Evolutionary conservation across 2,797 vertebrate genomes (phyloP).

Genomic region (Onychomys leucogaster): DNA sequence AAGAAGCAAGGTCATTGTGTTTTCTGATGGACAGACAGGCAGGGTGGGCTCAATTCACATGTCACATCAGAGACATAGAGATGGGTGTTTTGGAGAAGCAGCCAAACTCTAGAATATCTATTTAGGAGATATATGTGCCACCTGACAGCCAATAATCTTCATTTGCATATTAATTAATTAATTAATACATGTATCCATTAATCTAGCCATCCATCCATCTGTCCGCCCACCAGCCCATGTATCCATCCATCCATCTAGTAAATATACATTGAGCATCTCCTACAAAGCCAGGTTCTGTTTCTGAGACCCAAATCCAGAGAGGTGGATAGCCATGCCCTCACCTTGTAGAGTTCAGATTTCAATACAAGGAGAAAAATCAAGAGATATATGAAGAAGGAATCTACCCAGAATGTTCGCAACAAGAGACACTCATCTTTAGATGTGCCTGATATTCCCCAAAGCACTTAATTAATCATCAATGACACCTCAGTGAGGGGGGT

Average conservation of each 20-base stretch:
- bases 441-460: not conserved
- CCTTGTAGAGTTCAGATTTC: not conserved
- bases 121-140: not conserved
- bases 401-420: not conserved
- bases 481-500: not conserved
- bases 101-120: not conserved
- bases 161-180: not conserved
- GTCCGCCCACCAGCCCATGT: too few species aligned
- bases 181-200: not conserved
- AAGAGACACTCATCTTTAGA: not conserved
- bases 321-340: too few species aligned
- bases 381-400: not conserved
- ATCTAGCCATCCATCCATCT: not conserved
- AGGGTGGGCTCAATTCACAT: not conserved
- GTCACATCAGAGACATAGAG: not conserved
- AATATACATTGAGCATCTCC: not conserved
- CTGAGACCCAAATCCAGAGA: not conserved
- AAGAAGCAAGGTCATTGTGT: not conserved
- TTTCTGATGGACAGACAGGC: not conserved
- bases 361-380: not conserved
- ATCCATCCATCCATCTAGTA: not conserved
- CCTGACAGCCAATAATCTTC: not conserved
- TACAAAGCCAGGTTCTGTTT: not conserved
- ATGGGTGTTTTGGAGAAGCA: not conserved
- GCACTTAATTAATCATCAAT: not conserved